Evolutionary conservation across 2,797 vertebrate genomes (phyloP).

Genomic region (Phyllotis vaccarum): DNA sequence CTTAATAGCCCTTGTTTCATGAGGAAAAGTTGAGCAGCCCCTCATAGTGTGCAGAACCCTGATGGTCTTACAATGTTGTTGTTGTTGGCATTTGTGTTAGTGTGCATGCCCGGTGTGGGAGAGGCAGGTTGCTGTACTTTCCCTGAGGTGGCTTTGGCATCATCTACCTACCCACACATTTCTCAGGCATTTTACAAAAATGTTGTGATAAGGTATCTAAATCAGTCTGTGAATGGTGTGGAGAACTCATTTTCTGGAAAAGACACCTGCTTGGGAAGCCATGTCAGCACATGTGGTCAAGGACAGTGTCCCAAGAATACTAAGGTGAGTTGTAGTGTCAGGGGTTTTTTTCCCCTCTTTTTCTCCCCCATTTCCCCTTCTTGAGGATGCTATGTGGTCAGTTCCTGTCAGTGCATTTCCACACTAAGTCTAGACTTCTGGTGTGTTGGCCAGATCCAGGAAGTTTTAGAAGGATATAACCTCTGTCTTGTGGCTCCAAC

Average conservation of each 20-base stretch:
- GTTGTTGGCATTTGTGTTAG: not conserved
- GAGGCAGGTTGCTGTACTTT: not conserved
- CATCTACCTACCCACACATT: not conserved
- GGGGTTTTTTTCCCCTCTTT: no score
- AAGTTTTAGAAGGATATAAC: not conserved
- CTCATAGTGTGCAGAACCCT: not conserved
- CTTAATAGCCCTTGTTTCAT: not conserved
- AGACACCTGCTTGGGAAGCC: not conserved
- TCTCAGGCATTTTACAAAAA: not conserved
- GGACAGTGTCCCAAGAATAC: not conserved
- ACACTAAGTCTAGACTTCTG: not conserved
- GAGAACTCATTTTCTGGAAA: conserved; percentile 11
- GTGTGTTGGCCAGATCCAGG: not conserved
- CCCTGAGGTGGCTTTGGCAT: not conserved
- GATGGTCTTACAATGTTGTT: not conserved
- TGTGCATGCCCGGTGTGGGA: not conserved
- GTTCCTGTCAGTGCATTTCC: not conserved
- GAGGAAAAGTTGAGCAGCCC: not conserved
- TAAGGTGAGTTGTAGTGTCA: not conserved
- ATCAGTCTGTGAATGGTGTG: not conserved
- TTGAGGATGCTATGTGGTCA: not conserved
- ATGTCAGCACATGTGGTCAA: not conserved
- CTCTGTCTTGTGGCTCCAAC: not conserved
- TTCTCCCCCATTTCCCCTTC: not conserved
- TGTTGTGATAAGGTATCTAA: not conserved